Base-by-base conservation (phyloP, 2,888 invertebrate genomes). In the Eilema griseolum region DNA sequence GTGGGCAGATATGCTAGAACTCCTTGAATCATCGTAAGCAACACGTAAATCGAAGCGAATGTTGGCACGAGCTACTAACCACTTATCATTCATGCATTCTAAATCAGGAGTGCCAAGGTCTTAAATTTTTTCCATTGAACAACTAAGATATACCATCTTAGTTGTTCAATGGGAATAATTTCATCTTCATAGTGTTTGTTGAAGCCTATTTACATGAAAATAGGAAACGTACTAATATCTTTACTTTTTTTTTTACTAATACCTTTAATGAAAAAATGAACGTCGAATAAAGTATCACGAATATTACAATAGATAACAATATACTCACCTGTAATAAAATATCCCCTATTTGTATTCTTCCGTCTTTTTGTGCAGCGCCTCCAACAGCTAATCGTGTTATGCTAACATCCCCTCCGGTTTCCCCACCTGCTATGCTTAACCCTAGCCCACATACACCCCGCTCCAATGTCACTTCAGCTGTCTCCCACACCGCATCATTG, bases 361-460 rank as follows among this genome's bases (percentile, higher is more conserved):
- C 99, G 75, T 95, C 95, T 77, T 97, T 97, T 77, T 98, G 97
- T 41, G 99, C 99, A 20, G 99, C 99, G 46, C 99, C 99, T 63
- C 98, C 98, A 11, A 97, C 97, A 88, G 99, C 99, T 87, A 99
- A 96, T 94, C 99, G 98, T 72, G 99, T 99, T 93, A 99, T 98
- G 96, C 98, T 99, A 94, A 99, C 99, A 91, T 98, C 98, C 80
- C 98, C 97, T 80, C 98, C 99, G 81, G 98, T 98, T 94, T 99
- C 99, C 59, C 99, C 99, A 69, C 99, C 99, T 79, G 99, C 99
- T 96, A 99, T 99, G 89, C 99, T 99, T 93, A 99, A 98, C 12
- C 99, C 99, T 79, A 99, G 96, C 10, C 99, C 99, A 66, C 98
- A 97, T 68, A 97, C 97, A 64, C 97, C 97, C 82, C 99, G 96